Conservation (phyloP, 1,140 invertebrate species). For the Zaprionus inermis region DNA sequence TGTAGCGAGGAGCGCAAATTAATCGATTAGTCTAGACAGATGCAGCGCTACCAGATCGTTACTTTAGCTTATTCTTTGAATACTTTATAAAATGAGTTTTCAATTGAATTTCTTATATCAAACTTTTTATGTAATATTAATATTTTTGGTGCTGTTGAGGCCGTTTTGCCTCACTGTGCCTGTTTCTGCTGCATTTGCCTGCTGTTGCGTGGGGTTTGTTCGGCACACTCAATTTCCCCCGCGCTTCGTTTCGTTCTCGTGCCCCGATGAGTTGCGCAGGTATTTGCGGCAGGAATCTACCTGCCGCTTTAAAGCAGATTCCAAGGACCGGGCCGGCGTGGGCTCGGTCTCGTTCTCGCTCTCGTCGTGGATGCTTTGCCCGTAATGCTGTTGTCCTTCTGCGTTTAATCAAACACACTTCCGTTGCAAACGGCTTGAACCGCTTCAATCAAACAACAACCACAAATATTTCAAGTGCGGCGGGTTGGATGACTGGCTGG, state of each 20-base stretch:
- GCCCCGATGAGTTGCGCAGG: neutral
- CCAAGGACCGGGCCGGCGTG: conserved; percentile 21
- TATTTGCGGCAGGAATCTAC: conserved; percentile 42
- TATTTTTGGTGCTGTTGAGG: neutral
- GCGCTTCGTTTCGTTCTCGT: neutral
- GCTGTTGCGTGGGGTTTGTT: neutral
- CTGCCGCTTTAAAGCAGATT: conserved; percentile 58
- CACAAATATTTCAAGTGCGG: conserved; percentile 78
- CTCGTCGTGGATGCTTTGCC: conserved; percentile 16
- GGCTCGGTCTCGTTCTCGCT: conserved; percentile 19
- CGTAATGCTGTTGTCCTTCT: conserved; percentile 59
- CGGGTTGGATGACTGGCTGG: conserved; percentile 62
- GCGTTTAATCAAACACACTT: conserved; percentile 81
- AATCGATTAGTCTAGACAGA: neutral
- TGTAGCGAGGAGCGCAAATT: too few relatives aligned
- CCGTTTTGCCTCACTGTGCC: neutral
- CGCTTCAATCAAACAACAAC: conserved; percentile 81
- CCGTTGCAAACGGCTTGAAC: conserved; percentile 79
- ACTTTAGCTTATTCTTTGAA: too few relatives aligned
- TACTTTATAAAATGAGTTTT: too few relatives aligned
- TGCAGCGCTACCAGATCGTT: too few relatives aligned
- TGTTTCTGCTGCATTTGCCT: neutral
- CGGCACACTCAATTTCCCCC: neutral
- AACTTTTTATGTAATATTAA: neutral
- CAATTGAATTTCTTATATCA: neutral